phyloP scores from a whole-genome alignment of 2,113 vertebrate species.

The Phasianus colchicus region DNA sequence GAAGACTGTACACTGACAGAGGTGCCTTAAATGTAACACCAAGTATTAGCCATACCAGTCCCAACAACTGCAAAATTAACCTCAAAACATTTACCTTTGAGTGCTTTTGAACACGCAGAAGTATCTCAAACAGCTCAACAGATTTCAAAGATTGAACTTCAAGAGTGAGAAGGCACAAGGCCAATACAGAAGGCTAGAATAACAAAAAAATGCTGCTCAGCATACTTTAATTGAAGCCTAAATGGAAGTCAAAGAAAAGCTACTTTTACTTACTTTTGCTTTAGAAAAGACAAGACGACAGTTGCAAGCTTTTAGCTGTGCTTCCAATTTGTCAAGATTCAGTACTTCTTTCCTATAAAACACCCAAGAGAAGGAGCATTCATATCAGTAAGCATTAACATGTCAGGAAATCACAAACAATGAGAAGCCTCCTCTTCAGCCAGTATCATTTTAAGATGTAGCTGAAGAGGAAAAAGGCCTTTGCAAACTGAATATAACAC shows the following conservation, averaged over 20 bases:
- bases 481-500: rapidly evolving
- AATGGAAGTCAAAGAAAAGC: not conserved
- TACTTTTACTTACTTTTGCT: slow-evolving; percentile 89
- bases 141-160: slow-evolving; percentile 90
- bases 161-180: slow-evolving; percentile 92
- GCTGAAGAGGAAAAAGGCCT: not conserved
- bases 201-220: not conserved
- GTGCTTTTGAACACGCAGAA: slow-evolving; percentile 89
- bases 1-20: not conserved
- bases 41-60: not conserved
- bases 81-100: slow-evolving; percentile 81
- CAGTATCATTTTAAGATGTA: not conserved
- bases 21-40: rapidly evolving
- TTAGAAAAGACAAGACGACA: slow-evolving; percentile 94
- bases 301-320: slow-evolving; percentile 95
- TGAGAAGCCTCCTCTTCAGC: not conserved
- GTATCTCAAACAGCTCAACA: slow-evolving; percentile 89
- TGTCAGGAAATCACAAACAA: rapidly evolving
- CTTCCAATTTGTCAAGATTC: slow-evolving; percentile 94
- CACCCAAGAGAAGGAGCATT: not conserved
- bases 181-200: slow-evolving; percentile 92
- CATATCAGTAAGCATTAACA: not conserved
- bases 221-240: not conserved
- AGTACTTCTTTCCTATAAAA: slow-evolving; percentile 87
- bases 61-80: not conserved